Evolutionary conservation across 1,140 invertebrate species (phyloP), one percentile per base, ranked within the genome.

Genomic region (Phymorhynchus buccinoides): DNA sequence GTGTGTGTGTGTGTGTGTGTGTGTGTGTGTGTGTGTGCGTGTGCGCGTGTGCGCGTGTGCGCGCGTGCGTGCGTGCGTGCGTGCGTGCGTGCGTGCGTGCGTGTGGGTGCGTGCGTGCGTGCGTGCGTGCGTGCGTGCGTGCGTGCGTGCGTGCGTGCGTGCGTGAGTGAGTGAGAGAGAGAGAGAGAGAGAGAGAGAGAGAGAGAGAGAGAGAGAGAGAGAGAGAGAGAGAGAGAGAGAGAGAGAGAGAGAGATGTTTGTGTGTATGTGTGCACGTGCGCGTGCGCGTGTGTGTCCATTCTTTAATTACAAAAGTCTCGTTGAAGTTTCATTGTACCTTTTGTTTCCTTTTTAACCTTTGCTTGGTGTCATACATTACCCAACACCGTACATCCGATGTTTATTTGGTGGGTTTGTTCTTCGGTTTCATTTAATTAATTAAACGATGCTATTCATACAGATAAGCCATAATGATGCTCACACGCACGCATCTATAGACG

Each of bases 81-180:
- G 52, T 56, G 52, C 52, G 52, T 56, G 52, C 52, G 52, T 56
- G 52, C 52, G n/a, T n/a, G n/a, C n/a, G n/a, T n/a, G n/a, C n/a
- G n/a, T n/a, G n/a, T n/a, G n/a, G n/a, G n/a, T n/a, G 52, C 27
- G 52, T 27, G 52, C 27, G 52, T 27, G 52, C 52, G 52, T 27
- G 52, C 52, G 52, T 27, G 52, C 27, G 27, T 56, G 52, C 27
- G 12, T 56, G 52, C 27, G 52, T 56, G 52, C 27, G 52, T 56
- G 12, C 27, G 52, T 56, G 52, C 27, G 52, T 27, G 52, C 52
- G 52, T 27, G 52, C 52, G 52, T 27, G n/a, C n/a, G n/a, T n/a
- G 48, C 12, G 48, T 14, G 48, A 52, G 48, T 14, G 48, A 52
- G 48, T 14, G 48, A 52, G 0, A 52, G 48, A 52, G 48, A 52